These are phyloP conservation scores for Petroica traversi DNA, from an alignment of 2,113 vertebrate species.

Conservation along the genomic window DNA sequence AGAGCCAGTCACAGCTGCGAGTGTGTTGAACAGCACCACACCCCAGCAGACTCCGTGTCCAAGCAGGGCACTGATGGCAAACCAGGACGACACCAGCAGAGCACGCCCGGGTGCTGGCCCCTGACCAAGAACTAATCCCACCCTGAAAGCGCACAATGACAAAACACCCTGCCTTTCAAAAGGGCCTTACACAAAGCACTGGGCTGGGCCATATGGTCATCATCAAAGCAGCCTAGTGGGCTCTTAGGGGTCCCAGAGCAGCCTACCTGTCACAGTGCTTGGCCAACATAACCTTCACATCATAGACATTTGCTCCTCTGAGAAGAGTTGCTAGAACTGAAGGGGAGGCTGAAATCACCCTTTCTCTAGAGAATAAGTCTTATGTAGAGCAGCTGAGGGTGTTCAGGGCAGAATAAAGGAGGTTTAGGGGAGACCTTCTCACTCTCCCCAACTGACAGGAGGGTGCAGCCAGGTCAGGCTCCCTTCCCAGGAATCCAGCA, in stretches of 20 bases:
- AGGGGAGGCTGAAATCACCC: background rate
- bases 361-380: background rate
- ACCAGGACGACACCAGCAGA: background rate
- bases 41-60: background rate
- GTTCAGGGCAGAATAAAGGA: background rate
- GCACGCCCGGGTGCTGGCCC: background rate
- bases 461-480: background rate
- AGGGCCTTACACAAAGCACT: accelerated
- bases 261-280: background rate
- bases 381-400: background rate
- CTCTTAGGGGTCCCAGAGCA: background rate
- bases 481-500: background rate
- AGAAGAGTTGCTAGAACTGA: background rate
- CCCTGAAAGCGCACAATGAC: background rate
- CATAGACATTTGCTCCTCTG: background rate
- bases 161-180: background rate
- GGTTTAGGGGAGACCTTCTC: background rate
- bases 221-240: background rate
- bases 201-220: background rate
- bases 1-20: background rate
- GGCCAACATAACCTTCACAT: background rate
- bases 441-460: no score
- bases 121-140: background rate
- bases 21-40: background rate
- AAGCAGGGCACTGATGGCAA: background rate